These are phyloP conservation scores for Eupsittula cactorum DNA, from an alignment of 2,113 vertebrate genomes.

Conservation along the genomic window DNA sequence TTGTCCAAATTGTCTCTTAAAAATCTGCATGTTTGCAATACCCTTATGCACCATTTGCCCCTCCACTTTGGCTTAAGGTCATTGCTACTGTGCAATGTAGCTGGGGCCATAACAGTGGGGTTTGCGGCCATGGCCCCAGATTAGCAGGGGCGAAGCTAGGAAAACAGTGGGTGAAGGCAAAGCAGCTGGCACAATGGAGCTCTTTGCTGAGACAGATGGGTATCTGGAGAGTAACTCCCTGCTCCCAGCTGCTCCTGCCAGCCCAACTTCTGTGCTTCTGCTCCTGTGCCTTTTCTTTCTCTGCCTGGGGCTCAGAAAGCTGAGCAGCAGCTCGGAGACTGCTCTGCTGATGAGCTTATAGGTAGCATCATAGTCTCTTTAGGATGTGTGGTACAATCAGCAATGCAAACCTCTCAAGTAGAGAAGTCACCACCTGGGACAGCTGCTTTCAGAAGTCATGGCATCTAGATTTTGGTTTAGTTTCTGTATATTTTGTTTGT, in stretches of 20 bases:
- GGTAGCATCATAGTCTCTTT: neutral
- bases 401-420: neutral
- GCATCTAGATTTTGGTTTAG: neutral
- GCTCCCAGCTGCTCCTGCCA: slow-evolving; percentile 16
- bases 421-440: neutral
- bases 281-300: neutral
- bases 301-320: neutral
- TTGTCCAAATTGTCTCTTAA: neutral
- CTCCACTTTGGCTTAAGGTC: neutral
- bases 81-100: neutral
- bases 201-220: neutral
- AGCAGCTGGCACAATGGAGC: neutral
- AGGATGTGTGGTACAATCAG: neutral
- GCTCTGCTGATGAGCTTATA: neutral
- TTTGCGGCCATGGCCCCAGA: neutral
- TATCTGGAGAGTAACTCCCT: neutral
- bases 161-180: neutral
- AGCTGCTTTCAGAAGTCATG: neutral
- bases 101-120: neutral
- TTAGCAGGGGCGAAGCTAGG: neutral
- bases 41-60: neutral
- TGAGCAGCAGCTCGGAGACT: neutral
- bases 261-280: neutral
- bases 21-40: neutral
- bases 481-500: neutral